Percentiles rank a stretch among this genome's conserved stretches.
These are phyloP conservation scores for Piliocolobus tephrosceles DNA, from an alignment of 2,113 vertebrate genomes.

Conservation along the genomic window DNA sequence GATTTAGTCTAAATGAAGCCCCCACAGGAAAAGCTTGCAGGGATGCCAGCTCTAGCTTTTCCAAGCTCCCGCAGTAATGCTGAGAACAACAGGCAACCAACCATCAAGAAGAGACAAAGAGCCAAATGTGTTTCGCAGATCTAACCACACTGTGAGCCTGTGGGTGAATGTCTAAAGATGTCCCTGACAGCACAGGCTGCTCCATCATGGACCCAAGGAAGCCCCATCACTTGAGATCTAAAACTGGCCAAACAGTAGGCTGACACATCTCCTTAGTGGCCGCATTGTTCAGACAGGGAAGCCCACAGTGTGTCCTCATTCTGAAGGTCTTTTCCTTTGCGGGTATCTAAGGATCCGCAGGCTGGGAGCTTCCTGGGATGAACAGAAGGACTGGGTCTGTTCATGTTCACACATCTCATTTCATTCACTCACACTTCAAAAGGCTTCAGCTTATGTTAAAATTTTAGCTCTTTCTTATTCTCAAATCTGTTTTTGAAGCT, in stretches of 20 bases:
- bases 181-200: constrained; percentile 25
- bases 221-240: not conserved
- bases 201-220: not conserved
- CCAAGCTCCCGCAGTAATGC: not conserved
- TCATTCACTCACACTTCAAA: constrained; percentile 59
- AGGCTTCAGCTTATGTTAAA: constrained; percentile 62
- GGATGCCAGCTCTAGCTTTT: constrained; percentile 34
- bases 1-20: constrained; percentile 44
- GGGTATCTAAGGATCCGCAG: constrained; percentile 54
- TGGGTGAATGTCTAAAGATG: constrained; percentile 14
- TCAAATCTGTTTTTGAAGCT: constrained; percentile 58
- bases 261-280: not conserved
- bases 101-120: constrained; percentile 15
- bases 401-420: constrained; percentile 67
- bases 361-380: constrained; percentile 71
- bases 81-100: constrained; percentile 59
- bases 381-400: constrained; percentile 76
- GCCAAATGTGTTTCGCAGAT: constrained; percentile 58
- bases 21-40: constrained; percentile 32
- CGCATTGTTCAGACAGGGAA: constrained; percentile 53
- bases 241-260: constrained; percentile 43
- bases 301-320: constrained; percentile 39
- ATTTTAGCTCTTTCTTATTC: constrained; percentile 54
- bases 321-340: constrained; percentile 56
- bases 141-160: not conserved